A percentile compares a stretch with the other conserved stretches of the same genome.
Evolutionary conservation across 2,888 invertebrate species (phyloP).

Genomic region (Callimorpha dominula): DNA sequence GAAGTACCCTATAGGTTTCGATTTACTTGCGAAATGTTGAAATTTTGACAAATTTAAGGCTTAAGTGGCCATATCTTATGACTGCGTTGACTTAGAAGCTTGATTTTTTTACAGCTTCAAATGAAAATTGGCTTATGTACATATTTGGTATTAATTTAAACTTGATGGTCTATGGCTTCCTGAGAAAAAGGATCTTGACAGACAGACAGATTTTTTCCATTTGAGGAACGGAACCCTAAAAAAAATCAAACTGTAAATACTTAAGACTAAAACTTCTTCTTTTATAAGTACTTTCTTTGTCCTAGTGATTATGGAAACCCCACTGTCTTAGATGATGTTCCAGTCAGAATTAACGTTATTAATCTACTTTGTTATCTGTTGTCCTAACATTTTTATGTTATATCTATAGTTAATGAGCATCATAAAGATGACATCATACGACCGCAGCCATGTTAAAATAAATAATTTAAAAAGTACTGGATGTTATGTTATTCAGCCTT

Average conservation of each 20-base stretch:
- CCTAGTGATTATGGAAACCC: slow-evolving; percentile 41
- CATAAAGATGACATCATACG: slow-evolving; percentile 37
- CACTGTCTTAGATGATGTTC: slow-evolving; percentile 43
- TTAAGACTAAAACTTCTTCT: neutral
- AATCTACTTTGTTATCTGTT: slow-evolving; percentile 43
- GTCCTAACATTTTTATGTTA: slow-evolving; percentile 32
- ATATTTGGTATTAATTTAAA: too few relatives aligned
- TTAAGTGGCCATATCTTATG: too few relatives aligned
- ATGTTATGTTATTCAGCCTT: slow-evolving; percentile 34
- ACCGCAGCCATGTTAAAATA: slow-evolving; percentile 23
- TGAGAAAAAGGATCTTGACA: too few relatives aligned
- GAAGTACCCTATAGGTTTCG: too few relatives aligned
- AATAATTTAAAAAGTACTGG: slow-evolving; percentile 19
- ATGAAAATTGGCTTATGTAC: too few relatives aligned
- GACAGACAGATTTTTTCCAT: too few relatives aligned
- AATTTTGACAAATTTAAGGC: too few relatives aligned
- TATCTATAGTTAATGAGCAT: slow-evolving; percentile 35
- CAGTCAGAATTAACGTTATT: slow-evolving; percentile 38
- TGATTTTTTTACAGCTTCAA: too few relatives aligned
- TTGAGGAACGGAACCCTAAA: neutral
- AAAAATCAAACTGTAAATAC: neutral
- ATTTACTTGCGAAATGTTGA: too few relatives aligned
- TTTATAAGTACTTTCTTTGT: slow-evolving; percentile 16
- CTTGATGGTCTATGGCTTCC: too few relatives aligned
- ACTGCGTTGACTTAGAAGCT: too few relatives aligned